These are phyloP conservation scores for Polypterus senegalus DNA, from an alignment of 2,113 vertebrate species.

Conservation along the genomic window DNA sequence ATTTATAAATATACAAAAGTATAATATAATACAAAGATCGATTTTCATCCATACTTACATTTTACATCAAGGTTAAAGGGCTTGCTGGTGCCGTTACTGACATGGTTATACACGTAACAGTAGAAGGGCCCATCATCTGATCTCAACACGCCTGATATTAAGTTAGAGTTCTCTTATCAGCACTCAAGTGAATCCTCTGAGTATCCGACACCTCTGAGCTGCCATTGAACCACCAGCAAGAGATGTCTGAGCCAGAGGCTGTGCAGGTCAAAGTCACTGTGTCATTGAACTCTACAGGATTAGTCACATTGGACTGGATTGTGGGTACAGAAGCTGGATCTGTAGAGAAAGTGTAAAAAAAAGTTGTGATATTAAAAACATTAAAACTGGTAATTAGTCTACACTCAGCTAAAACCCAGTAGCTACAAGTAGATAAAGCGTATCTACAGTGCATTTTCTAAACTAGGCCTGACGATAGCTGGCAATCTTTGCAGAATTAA, in stretches of 20 bases:
- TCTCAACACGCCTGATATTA: no score
- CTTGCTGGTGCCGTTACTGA: not conserved
- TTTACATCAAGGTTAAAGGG: not conserved
- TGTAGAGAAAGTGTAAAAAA: conserved; percentile 2
- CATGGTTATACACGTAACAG: not conserved
- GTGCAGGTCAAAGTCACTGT: conserved; percentile 4
- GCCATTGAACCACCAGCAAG: not conserved
- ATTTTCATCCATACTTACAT: conserved; percentile 1
- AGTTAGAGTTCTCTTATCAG: not conserved
- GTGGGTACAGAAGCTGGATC: not conserved
- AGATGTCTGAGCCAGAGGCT: not conserved
- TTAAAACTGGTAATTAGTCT: no score
- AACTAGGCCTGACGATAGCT: no score
- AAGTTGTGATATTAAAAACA: no score
- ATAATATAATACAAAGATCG: no score
- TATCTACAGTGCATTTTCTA: no score
- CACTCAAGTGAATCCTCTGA: conserved; percentile 1
- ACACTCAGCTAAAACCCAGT: no score
- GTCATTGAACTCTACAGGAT: conserved; percentile 7
- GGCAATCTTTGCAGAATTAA: no score
- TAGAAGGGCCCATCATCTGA: not conserved
- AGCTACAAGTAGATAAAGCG: no score
- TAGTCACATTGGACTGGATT: not conserved
- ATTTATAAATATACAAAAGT: no score
- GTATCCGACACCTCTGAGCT: not conserved